A percentile compares a stretch with the other conserved stretches of the same genome.
phyloP scores from a whole-genome alignment of 2,888 invertebrate genomes.

The Platycnemis pennipes region DNA sequence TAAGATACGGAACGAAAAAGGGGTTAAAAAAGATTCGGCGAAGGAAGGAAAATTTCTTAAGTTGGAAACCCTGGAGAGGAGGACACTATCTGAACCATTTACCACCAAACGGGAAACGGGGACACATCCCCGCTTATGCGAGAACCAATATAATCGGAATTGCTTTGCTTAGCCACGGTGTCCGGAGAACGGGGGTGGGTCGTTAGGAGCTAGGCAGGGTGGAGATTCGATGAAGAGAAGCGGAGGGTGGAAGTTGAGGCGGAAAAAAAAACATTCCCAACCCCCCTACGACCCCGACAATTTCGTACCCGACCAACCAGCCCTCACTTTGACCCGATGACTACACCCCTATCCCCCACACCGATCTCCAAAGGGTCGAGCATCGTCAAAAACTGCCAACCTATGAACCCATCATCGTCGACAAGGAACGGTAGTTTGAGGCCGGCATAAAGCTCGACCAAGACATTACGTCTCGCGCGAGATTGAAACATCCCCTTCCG shows the following conservation, averaged over 20 bases:
- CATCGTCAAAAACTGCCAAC: background rate
- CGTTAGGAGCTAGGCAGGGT: background rate
- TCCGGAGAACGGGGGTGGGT: background rate
- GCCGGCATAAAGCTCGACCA: background rate
- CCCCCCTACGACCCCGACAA: background rate
- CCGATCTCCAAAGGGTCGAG: background rate
- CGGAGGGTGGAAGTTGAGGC: background rate
- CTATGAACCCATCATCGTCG: background rate
- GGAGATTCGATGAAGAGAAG: background rate
- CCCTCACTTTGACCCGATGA: background rate
- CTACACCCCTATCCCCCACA: background rate
- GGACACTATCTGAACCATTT: background rate
- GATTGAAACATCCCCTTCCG: background rate
- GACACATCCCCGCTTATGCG: conserved; percentile 19
- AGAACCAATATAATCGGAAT: conserved; percentile 52
- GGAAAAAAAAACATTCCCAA: background rate
- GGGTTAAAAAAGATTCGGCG: background rate
- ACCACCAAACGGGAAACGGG: background rate
- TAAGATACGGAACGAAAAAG: too few relatives aligned
- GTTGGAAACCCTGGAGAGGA: background rate
- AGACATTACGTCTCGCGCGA: background rate
- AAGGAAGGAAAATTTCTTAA: background rate
- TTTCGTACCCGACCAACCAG: background rate
- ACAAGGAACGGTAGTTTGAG: conserved; percentile 26
- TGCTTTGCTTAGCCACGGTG: conserved; percentile 41